A percentile compares a stretch with the other conserved stretches of the same genome.
Conservation (phyloP, 2,113 vertebrate genomes). For the Pterocles orientalis region DNA sequence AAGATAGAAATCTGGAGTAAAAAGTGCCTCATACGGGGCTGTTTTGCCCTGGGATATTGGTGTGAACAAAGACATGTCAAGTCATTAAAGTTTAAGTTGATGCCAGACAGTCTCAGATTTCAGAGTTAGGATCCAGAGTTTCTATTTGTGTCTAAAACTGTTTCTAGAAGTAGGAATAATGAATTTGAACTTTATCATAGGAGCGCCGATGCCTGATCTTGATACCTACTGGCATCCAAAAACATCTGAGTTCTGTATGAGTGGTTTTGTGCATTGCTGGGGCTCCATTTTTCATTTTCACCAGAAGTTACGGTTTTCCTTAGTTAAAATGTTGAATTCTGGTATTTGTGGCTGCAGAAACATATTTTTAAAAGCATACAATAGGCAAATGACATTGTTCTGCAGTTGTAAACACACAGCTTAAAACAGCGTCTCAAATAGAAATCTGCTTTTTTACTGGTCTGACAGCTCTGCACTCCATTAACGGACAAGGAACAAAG, state of each 20-base stretch:
- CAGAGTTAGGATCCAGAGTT: slow-evolving; percentile 13
- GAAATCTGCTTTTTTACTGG: neutral
- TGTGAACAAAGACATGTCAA: slow-evolving; percentile 48
- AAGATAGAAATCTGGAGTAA: neutral
- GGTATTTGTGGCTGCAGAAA: neutral
- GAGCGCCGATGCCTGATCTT: neutral
- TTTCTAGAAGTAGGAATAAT: slow-evolving; percentile 22
- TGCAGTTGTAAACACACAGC: neutral
- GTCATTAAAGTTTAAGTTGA: neutral
- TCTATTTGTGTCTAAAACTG: neutral
- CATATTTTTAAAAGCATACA: neutral
- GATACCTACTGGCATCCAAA: neutral
- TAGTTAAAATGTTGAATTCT: neutral
- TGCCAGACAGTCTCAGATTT: slow-evolving; percentile 26
- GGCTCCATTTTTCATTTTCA: neutral
- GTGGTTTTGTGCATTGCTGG: neutral
- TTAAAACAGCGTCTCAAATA: neutral
- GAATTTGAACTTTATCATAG: neutral
- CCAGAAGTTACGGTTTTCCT: neutral
- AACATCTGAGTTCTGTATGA: neutral
- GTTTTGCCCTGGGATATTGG: slow-evolving; percentile 26
- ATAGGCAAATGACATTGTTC: neutral
- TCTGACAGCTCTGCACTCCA: neutral
- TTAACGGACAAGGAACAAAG: neutral
- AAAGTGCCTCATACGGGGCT: neutral